Conservation (phyloP, 2,888 invertebrate species). For the Eupsilia transversa region DNA sequence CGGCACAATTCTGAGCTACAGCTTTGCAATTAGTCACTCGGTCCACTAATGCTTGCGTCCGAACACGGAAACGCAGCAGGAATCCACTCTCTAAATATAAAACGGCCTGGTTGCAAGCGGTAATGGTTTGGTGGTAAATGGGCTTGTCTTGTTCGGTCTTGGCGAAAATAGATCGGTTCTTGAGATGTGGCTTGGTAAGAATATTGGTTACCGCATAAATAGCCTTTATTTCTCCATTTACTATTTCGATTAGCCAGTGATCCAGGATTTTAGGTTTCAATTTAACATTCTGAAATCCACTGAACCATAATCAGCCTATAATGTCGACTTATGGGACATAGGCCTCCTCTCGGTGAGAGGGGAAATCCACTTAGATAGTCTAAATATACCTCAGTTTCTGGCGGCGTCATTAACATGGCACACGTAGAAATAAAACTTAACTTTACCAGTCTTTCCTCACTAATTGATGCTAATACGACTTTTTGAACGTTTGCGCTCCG, state of each 20-base stretch:
- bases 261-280: too few species aligned
- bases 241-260: neutral
- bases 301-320: too few species aligned
- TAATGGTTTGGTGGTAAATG: constrained; percentile 60
- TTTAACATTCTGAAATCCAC: neutral
- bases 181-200: constrained; percentile 22
- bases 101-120: constrained; percentile 61
- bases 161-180: constrained; percentile 55
- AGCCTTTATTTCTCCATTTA: neutral
- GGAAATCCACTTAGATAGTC: neutral
- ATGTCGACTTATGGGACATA: too few species aligned
- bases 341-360: too few species aligned
- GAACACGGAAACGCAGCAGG: constrained; percentile 66
- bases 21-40: constrained; percentile 75
- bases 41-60: constrained; percentile 61
- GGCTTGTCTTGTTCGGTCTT: constrained; percentile 54
- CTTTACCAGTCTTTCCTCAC: constrained; percentile 20
- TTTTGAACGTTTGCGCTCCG: constrained; percentile 43
- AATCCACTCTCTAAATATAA: constrained; percentile 69
- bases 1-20: constrained; percentile 68
- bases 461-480: constrained; percentile 53
- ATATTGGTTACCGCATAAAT: neutral
- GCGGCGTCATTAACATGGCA: constrained; percentile 18
- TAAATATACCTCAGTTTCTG: neutral
- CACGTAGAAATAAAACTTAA: constrained; percentile 27